Evolutionary conservation across 2,797 vertebrate species (phyloP), one percentile per base, ranked within the genome.

Genomic region (Nothura maculosa): DNA sequence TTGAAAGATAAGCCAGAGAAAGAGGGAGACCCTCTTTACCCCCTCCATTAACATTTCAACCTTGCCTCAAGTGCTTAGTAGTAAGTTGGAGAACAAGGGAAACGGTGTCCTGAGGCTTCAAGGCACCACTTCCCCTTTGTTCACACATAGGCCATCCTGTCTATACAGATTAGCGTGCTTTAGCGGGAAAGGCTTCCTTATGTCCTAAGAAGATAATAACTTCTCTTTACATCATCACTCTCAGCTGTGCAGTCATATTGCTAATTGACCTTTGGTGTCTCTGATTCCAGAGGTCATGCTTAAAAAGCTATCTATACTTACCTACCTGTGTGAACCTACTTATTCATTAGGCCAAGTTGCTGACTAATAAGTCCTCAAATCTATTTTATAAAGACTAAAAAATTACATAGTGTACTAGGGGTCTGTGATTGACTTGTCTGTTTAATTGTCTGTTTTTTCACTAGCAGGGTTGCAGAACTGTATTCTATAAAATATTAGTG

Each of bases 31-130:
- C 94, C 87, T 94, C 92, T 94, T 92, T 95, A 92, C 93, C 92
- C 61, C 86, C 83, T 83, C 25, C 85, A 95, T 96, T 96, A 96
- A 95, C 94, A 94, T 95, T 96, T 96, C 96, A 94, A 94, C 94
- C 92, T 95, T 92, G 90, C 79, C 89, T 96, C 82, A 57, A 94
- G 90, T 95, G 86, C 90, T 95, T 52, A 92, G 89, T 81, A 81
- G 73, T 57, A 79, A 93, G 94, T 95, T 95, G 87, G 94, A 96
- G 95, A 96, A 95, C 95, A 95, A 96, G 93, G 90, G 79, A 90
- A 96, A 85, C 40, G 95, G 80, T 95, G 93, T 94, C 95, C 95
- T 94, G 92, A 95, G 96, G 96, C 95, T 96, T 95, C 96, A 96
- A 96, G 93, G 96, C 86, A 36, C 68, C 62, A 30, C 64, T 66